A percentile compares a stretch with the other conserved stretches of the same genome.
Conservation (phyloP, 1,140 invertebrate species). For the Portunus trituberculatus region DNA sequence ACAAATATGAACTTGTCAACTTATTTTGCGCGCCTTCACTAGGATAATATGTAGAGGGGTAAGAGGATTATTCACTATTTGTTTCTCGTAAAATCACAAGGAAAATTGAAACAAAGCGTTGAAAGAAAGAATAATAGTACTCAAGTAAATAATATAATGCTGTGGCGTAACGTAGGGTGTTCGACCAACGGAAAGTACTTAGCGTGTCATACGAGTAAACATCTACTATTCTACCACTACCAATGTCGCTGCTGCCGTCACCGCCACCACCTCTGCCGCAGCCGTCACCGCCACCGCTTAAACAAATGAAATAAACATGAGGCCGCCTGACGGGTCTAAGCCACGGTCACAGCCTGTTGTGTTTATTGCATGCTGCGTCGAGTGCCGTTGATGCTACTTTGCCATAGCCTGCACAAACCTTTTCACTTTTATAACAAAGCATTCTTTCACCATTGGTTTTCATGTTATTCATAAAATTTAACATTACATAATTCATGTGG, state of each 20-base stretch:
- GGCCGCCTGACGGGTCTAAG: not conserved
- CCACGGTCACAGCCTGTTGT: not conserved
- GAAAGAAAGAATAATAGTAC: too few relatives aligned
- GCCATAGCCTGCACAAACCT: not conserved
- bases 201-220: not conserved
- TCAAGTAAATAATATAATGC: too few relatives aligned
- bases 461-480: too few relatives aligned
- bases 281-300: not conserved
- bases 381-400: not conserved
- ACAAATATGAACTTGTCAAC: too few relatives aligned
- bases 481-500: too few relatives aligned
- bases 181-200: not conserved
- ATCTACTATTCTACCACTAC: not conserved
- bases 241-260: not conserved
- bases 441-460: too few relatives aligned
- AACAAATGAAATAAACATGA: slow-evolving; percentile 24
- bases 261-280: not conserved
- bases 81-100: too few relatives aligned
- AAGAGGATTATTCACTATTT: too few relatives aligned
- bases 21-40: not conserved
- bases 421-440: too few relatives aligned
- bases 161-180: too few relatives aligned
- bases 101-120: too few relatives aligned
- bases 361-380: not conserved
- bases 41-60: too few relatives aligned